Evolutionary conservation across 2,888 invertebrate genomes (phyloP).

Genomic region (Drosophila mercatorum): DNA sequence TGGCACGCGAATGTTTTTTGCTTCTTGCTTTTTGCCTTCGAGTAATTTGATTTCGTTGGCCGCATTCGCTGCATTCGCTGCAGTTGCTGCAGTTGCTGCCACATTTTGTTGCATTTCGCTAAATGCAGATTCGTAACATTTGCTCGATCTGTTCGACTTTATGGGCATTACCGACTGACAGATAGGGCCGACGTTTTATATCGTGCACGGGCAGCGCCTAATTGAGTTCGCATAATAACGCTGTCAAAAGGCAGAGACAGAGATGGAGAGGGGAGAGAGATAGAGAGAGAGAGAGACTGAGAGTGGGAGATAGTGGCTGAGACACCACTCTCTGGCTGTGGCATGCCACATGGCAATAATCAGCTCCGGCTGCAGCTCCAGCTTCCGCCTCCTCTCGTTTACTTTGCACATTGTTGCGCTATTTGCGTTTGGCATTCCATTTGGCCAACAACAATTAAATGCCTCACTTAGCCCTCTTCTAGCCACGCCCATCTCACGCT

Average conservation of each 20-base stretch:
- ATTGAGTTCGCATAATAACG: conserved; percentile 73
- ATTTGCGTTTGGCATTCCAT: conserved; percentile 75
- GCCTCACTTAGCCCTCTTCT: background rate
- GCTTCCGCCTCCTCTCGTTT: conserved; percentile 17
- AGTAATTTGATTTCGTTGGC: conserved; percentile 37
- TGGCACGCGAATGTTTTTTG: conserved; percentile 67
- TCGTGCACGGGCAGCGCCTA: conserved; percentile 44
- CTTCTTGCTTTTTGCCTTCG: conserved; percentile 16
- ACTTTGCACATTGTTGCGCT: conserved; percentile 72
- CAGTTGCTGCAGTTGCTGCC: conserved; percentile 11
- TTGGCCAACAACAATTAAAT: conserved; percentile 62
- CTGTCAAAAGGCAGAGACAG: conserved; percentile 46
- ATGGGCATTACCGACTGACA: conserved; percentile 62
- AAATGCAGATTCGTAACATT: conserved; percentile 20
- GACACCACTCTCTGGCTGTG: conserved; percentile 14
- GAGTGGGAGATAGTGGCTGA: background rate
- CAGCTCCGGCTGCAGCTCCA: background rate
- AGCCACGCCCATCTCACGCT: conserved; percentile 3
- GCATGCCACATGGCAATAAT: conserved; percentile 59
- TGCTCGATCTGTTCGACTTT: conserved; percentile 43
- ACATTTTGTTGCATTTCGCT: conserved; percentile 29
- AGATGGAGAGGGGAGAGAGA: background rate
- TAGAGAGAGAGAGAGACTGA: background rate
- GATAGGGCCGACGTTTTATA: conserved; percentile 54
- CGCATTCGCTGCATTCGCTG: conserved; percentile 15